These are phyloP conservation scores for Cephus cinctus DNA, from an alignment of 1,140 invertebrate genomes.

Conservation along the genomic window DNA sequence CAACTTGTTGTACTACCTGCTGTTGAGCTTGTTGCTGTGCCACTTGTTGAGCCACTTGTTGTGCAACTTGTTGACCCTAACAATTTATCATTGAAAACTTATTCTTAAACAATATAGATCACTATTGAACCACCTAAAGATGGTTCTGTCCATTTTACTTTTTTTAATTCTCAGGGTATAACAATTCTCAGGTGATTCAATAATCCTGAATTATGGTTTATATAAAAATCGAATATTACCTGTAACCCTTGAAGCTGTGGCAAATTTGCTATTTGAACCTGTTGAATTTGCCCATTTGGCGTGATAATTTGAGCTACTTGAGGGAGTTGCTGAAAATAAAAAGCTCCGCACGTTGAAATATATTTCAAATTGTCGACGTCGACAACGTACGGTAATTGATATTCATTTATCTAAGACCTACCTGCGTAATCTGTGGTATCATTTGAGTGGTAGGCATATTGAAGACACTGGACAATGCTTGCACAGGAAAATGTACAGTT, in stretches of 20 bases:
- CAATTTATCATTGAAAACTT: not conserved
- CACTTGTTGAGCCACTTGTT: conserved; percentile 50
- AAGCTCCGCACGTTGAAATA: conserved; percentile 13
- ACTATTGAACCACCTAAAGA: not conserved
- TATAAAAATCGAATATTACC: conserved; percentile 24
- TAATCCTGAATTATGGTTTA: too few relatives aligned
- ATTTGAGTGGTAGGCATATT: conserved; percentile 66
- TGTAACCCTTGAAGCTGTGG: conserved; percentile 60
- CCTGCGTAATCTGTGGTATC: conserved; percentile 72
- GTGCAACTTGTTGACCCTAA: conserved; percentile 31
- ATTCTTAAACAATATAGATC: not conserved
- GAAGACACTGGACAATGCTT: conserved; percentile 63
- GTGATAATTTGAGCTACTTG: conserved; percentile 85
- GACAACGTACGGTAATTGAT: not conserved
- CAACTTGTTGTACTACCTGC: conserved; percentile 32
- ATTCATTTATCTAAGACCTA: conserved; percentile 25
- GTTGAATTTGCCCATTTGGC: conserved; percentile 83
- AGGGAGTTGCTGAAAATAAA: conserved; percentile 49
- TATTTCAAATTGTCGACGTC: not conserved
- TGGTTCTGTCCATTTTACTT: conserved; percentile 12
- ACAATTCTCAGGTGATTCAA: too few relatives aligned
- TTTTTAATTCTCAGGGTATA: too few relatives aligned
- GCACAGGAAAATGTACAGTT: conserved; percentile 87
- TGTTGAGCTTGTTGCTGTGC: conserved; percentile 40
- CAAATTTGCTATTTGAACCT: conserved; percentile 74